Evolutionary conservation across 2,888 invertebrate species (phyloP), one percentile per base, ranked within the genome.

Genomic region (Amphipyra berbera): DNA sequence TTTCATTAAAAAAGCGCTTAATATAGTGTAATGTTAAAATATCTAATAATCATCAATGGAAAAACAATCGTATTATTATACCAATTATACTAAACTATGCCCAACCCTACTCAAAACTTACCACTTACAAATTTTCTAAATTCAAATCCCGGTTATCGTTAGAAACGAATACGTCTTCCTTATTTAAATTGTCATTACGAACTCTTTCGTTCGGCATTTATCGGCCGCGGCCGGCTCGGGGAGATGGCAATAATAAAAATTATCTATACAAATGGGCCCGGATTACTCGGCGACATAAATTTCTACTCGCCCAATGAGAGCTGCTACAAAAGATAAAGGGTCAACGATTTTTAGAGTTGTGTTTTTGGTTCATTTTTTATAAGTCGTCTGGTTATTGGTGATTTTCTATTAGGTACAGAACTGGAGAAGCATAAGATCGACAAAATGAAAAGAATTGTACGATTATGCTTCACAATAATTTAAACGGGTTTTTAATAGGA

Each of bases 211-310:
- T 88, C 84, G 86, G 82, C 86, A 86, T 88, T 91, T 93, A 94
- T 93, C 92, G 90, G 87, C 86, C 83, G 90, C 89, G 92, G 90
- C 90, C 91, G 92, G 91, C 90, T 88, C 84, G 85, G 86, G 88
- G 91, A 93, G 94, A 94, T 94, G 93, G 94, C 94, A 95, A 95
- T 95, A 95, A 95, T 95, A 95, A 95, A 95, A 95, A 95, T 95
- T 95, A 95, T 95, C 95, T 94, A 94, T 95, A 95, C 94, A 95
- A 95, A 95, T 94, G 94, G 94, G 90, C 78, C 86, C 81, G 94
- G 94, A 95, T 95, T 95, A 95, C 93, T 93, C 87, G 87, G 79
- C 90, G 92, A 94, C 94, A 95, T 95, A 95, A 95, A 95, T 95
- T 95, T 91, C 92, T 93, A 92, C 84, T 90, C 88, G 89, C 86